phyloP scores from a whole-genome alignment of 64 coral and sea anemone genomes.

The Pocillopora verrucosa region DNA sequence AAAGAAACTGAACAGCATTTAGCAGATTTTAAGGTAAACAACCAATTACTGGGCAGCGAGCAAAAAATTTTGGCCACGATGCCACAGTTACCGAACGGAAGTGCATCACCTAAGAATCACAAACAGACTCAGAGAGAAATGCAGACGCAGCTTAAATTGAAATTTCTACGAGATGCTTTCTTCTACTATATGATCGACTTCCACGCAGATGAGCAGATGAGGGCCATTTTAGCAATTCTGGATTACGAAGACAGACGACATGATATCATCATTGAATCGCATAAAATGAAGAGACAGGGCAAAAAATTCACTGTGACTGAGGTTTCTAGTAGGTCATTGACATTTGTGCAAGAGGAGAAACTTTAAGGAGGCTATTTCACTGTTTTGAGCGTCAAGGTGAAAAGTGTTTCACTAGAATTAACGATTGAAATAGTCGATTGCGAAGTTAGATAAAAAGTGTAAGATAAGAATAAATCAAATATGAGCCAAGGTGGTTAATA shows the following conservation, averaged over 20 bases:
- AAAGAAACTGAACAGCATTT: constrained; percentile 77
- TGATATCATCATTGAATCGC: constrained; percentile 87
- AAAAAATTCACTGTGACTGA: constrained; percentile 92
- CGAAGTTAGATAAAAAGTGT: neutral
- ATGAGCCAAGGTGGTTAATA: too few relatives aligned
- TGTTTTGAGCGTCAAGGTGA: too few relatives aligned
- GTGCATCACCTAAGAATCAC: neutral
- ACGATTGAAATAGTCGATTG: neutral
- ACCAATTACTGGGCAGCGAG: constrained; percentile 12
- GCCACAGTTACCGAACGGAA: neutral
- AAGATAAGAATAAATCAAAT: too few relatives aligned
- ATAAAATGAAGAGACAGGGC: constrained; percentile 84
- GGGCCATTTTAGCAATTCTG: constrained; percentile 93
- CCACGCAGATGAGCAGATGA: constrained; percentile 97
- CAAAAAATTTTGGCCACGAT: neutral
- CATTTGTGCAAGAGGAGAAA: constrained; percentile 89
- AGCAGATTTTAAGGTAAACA: constrained; percentile 74
- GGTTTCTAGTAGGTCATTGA: constrained; percentile 84
- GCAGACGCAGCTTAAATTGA: constrained; percentile 84
- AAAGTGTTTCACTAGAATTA: too few relatives aligned
- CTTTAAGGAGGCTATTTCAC: neutral
- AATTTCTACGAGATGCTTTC: constrained; percentile 95
- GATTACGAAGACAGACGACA: constrained; percentile 89
- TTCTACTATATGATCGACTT: constrained; percentile 99
- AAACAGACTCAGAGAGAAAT: constrained; percentile 72